phyloP scores from a whole-genome alignment of 37 sponge, comb jelly and placozoan species.

The Axinella damicornis region DNA sequence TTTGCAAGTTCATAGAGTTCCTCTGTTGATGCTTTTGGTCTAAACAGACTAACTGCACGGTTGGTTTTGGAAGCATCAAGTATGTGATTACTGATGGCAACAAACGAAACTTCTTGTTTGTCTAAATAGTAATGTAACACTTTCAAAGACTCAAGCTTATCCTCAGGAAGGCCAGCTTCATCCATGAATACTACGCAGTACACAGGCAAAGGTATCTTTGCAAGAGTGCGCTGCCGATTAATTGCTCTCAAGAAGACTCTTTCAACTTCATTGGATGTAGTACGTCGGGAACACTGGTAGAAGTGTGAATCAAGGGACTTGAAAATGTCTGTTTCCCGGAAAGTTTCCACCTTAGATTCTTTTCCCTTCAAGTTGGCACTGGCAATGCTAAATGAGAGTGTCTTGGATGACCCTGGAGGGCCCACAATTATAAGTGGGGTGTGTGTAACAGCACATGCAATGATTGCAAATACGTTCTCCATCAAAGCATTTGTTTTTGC shows the following conservation, averaged over 20 bases:
- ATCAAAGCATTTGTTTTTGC: conserved; percentile 73
- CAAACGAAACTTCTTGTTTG: conserved; percentile 70
- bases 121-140: conserved; percentile 72
- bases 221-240: conserved; percentile 33
- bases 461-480: conserved; percentile 74
- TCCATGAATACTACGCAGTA: conserved; percentile 75
- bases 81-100: conserved; percentile 74
- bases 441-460: conserved; percentile 45
- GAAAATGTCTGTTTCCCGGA: conserved; percentile 10
- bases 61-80: conserved; percentile 81
- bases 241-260: conserved; percentile 66
- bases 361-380: conserved; percentile 59
- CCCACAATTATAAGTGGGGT: conserved; percentile 81
- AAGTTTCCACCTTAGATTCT: conserved; percentile 41
- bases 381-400: conserved; percentile 72
- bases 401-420: conserved; percentile 78
- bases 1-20: conserved; percentile 51
- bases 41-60: conserved; percentile 69
- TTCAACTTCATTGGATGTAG: conserved; percentile 75
- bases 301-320: conserved; percentile 60
- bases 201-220: not conserved
- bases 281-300: conserved; percentile 72
- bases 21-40: conserved; percentile 14
- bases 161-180: conserved; percentile 84
- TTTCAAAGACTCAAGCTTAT: conserved; percentile 75